phyloP scores from a whole-genome alignment of 2,797 vertebrate species.

The Chelon labrosus region DNA sequence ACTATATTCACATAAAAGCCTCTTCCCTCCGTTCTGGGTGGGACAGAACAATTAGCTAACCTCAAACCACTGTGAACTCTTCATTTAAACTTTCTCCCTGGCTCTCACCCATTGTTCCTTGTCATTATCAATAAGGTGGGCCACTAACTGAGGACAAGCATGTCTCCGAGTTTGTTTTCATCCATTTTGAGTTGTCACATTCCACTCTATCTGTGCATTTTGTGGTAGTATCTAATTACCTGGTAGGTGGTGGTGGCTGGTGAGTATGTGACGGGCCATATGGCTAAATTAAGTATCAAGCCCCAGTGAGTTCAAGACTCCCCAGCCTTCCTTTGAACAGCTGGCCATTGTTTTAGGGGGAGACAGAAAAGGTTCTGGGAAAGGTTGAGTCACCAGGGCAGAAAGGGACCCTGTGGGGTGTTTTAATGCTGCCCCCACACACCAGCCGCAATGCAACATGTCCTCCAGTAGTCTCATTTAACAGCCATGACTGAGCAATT shows the following conservation, averaged over 20 bases:
- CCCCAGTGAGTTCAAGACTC: conserved; percentile 39
- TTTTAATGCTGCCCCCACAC: conserved; percentile 34
- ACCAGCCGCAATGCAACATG: conserved; percentile 34
- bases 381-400: conserved; percentile 66
- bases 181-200: conserved; percentile 62
- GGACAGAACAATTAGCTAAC: conserved; percentile 32
- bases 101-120: conserved; percentile 28
- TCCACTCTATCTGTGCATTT: conserved; percentile 53
- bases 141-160: conserved; percentile 20
- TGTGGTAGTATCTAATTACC: conserved; percentile 71
- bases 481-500: conserved; percentile 53
- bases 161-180: conserved; percentile 58
- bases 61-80: conserved; percentile 39
- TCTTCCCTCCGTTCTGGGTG: conserved; percentile 11
- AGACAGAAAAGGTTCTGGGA: conserved; percentile 65
- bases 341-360: conserved; percentile 75
- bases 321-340: conserved; percentile 61
- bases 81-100: conserved; percentile 21
- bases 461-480: conserved; percentile 35
- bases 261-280: conserved; percentile 63
- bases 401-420: conserved; percentile 52
- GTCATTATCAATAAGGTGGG: conserved; percentile 43
- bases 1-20: conserved; percentile 17
- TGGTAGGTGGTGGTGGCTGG: conserved; percentile 48
- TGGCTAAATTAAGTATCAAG: conserved; percentile 65